Base-by-base conservation (phyloP, 2,888 invertebrate species). In the Petrolisthes manimaculis region DNA sequence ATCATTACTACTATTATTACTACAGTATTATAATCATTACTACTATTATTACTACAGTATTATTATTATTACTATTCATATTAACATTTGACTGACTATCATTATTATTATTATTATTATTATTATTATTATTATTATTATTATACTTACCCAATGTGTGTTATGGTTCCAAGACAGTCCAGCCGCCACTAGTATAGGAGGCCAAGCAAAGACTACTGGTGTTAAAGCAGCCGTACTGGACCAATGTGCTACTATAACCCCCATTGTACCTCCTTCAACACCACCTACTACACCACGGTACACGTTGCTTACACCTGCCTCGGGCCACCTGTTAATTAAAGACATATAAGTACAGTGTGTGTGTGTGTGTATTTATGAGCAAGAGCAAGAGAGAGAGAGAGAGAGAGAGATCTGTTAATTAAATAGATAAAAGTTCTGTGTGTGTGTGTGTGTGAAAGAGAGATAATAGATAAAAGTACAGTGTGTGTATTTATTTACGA, bases 161-260 rank as follows among this genome's bases (percentile, higher is more conserved):
- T 93, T 92, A 84, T 94, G 93, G 92, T 95, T 95, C 95, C 95
- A 95, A 0, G 94, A 92, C 80, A 95, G 93, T 9, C 95, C 95
- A 75, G 94, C 94, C 18, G 93, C 94, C 84, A 94, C 93, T 18
- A 95, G 92, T 91, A 94, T 94, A 4, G 95, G 95, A 9, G 95
- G 94, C 94, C 94, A 95, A 77, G 94, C 94, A 92, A 95, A 95
- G 3, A 94, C 93, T 89, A 94, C 93, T 9, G 94, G 94, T n/a
- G 94, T 95, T 80, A 95, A 93, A 91, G 94, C 94, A 91, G 94
- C 94, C 91, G 94, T 93, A 74, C 95, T 95, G 12, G 95, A 94
- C 95, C 95, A 95, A 91, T 95, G 94, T 77, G 95, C 94, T 3
- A 94, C 93, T 14, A 95, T 93, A 84, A 94, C 92, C 9, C 95